These are phyloP conservation scores for Gryllus bimaculatus DNA, from an alignment of 1,140 invertebrate genomes.

Conservation along the genomic window DNA sequence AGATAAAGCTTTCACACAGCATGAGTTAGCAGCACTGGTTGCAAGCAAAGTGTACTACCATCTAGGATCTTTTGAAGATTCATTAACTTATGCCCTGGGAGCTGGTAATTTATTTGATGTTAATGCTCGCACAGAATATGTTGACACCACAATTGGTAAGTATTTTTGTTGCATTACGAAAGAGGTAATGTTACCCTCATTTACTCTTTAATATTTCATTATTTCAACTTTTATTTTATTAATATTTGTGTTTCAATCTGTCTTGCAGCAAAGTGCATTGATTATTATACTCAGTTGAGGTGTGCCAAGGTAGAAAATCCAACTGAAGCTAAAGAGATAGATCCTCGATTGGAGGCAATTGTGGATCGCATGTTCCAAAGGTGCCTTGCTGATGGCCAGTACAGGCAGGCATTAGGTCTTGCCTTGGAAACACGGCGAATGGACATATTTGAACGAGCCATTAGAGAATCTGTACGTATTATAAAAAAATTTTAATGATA, in stretches of 20 bases:
- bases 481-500: constrained; percentile 11
- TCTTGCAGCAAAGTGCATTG: constrained; percentile 78
- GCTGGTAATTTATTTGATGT: constrained; percentile 92
- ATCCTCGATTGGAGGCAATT: constrained; percentile 82
- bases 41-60: constrained; percentile 99
- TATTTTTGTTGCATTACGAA: neutral
- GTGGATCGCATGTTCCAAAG: constrained; percentile 95
- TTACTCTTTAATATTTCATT: neutral
- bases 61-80: constrained; percentile 91
- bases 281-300: constrained; percentile 84
- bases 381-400: constrained; percentile 70
- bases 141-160: constrained; percentile 85
- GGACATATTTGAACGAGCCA: constrained; percentile 89
- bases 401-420: constrained; percentile 89
- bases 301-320: constrained; percentile 54
- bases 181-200: neutral
- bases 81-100: constrained; percentile 85
- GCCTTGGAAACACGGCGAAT: constrained; percentile 90
- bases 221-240: neutral
- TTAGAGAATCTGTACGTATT: constrained; percentile 64
- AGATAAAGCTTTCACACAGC: constrained; percentile 77
- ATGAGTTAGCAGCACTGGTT: constrained; percentile 88
- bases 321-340: constrained; percentile 60
- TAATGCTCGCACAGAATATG: constrained; percentile 86
- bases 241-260: neutral